Percentiles rank a stretch among this genome's conserved stretches.
These are phyloP conservation scores for Holotrichia oblita DNA, from an alignment of 1,140 invertebrate species.

Conservation along the genomic window DNA sequence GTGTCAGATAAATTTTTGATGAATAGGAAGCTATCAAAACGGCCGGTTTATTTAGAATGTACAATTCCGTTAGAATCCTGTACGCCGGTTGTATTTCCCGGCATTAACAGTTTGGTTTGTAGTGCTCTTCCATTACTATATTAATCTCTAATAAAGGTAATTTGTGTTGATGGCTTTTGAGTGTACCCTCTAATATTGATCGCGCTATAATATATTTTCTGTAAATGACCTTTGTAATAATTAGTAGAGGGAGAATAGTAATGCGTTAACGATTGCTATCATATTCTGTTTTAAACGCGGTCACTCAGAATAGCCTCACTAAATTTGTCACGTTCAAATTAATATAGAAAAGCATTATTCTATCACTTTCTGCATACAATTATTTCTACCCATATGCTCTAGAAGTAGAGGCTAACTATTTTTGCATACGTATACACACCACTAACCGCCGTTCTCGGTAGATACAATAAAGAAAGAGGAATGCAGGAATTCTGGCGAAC, in stretches of 20 bases:
- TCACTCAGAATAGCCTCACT: too few relatives aligned
- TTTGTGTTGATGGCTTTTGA: background rate
- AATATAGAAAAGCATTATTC: too few relatives aligned
- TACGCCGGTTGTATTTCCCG: background rate
- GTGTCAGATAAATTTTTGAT: slow-evolving; percentile 8
- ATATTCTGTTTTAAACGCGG: background rate
- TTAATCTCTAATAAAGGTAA: background rate
- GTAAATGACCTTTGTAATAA: background rate
- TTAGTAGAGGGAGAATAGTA: background rate
- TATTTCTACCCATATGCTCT: too few relatives aligned
- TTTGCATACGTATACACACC: too few relatives aligned
- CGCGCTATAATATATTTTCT: slow-evolving; percentile 1
- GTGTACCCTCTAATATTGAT: slow-evolving; percentile 1
- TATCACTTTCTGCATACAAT: too few relatives aligned
- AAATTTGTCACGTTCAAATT: too few relatives aligned
- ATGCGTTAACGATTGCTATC: background rate
- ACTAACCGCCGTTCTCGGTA: too few relatives aligned
- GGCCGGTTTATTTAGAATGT: background rate
- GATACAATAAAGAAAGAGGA: too few relatives aligned
- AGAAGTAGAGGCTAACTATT: too few relatives aligned
- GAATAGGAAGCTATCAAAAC: background rate
- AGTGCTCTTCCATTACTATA: slow-evolving; percentile 12
- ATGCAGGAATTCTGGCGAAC: too few relatives aligned
- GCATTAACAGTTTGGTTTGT: slow-evolving; percentile 7
- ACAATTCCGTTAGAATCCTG: background rate